Evolutionary conservation across 2,797 vertebrate species (phyloP), one percentile per base, ranked within the genome.

Genomic region (Glossophaga mutica): DNA sequence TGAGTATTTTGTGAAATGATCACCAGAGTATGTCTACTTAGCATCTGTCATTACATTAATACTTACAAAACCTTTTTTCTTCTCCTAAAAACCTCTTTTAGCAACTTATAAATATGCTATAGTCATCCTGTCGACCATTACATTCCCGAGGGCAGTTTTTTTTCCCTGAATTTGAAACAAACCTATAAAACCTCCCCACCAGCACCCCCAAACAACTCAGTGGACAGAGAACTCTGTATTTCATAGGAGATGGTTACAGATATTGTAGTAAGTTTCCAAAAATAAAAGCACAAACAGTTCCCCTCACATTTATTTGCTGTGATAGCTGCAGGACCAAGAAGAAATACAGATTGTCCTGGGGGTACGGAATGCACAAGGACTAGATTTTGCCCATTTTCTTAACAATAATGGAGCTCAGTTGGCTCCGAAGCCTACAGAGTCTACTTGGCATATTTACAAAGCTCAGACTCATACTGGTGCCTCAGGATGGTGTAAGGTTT

Each of bases 221-320:
- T 94, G 52, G 57, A 71, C 55, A 95, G 96, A 92, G 50, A 90
- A 74, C 46, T 46, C 77, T 12, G 88, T 42, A 95, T 94, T 95
- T 48, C 87, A 77, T 16, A 90, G 8, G 46, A 82, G 18, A 46
- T 93, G 83, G 67, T 96, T 97, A 11, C 50, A 89, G 92, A 93
- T 96, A 97, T 87, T 94, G 59, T 34, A 90, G 81, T 77, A 78
- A 7, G 68, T 93, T 97, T 90, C 87, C 48, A 87, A 98, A 97
- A 96, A 96, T 94, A 97, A 98, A 97, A 94, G 94, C 6, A 94
- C 50, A 88, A 77, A 83, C 84, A 55, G 96, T 93, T 95, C 92
- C 79, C 50, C 79, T 87, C 82, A 82, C 26, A 89, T 89, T 55
- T 92, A 93, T 94, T 93, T 46, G 14, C 88, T 97, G 78, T 76